These are phyloP conservation scores for Cirrhinus mrigala DNA, from an alignment of 2,797 vertebrate genomes.

Conservation along the genomic window DNA sequence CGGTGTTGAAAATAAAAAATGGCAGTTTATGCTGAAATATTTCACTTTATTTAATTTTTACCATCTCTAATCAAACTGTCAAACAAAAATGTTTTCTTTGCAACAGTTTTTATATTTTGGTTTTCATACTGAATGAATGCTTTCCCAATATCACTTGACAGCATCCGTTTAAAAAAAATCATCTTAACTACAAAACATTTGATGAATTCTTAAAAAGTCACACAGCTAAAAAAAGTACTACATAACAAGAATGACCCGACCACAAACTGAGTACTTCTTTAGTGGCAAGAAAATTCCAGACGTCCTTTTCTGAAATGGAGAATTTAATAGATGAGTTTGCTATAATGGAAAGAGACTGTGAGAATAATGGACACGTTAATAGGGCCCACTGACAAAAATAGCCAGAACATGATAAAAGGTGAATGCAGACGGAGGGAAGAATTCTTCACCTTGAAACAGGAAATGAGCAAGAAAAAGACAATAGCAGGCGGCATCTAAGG, in stretches of 20 bases:
- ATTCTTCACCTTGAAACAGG: slow-evolving; percentile 63
- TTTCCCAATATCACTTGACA: not conserved
- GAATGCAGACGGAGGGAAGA: slow-evolving; percentile 65
- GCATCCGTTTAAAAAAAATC: not conserved
- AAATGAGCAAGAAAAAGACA: slow-evolving; percentile 67
- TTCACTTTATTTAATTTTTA: not conserved
- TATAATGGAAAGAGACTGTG: slow-evolving; percentile 9
- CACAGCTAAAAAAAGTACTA: not conserved
- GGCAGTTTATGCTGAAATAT: not conserved
- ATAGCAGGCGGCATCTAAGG: slow-evolving; percentile 62
- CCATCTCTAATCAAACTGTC: not conserved
- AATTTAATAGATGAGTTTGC: slow-evolving; percentile 20
- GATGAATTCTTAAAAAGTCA: not conserved
- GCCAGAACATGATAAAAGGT: slow-evolving; percentile 65
- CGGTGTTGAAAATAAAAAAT: not conserved
- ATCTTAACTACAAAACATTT: not conserved
- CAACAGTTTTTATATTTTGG: not conserved
- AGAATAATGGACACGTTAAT: slow-evolving; percentile 35
- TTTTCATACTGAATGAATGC: not conserved
- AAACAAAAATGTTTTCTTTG: not conserved
- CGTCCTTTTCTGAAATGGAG: not conserved
- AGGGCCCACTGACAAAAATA: slow-evolving; percentile 59
- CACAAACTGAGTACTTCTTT: slow-evolving; percentile 45
- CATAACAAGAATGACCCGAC: not conserved
- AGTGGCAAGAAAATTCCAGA: slow-evolving; percentile 24